These are phyloP conservation scores for Stomorhina lunata DNA, from an alignment of 2,888 invertebrate species.

Conservation along the genomic window DNA sequence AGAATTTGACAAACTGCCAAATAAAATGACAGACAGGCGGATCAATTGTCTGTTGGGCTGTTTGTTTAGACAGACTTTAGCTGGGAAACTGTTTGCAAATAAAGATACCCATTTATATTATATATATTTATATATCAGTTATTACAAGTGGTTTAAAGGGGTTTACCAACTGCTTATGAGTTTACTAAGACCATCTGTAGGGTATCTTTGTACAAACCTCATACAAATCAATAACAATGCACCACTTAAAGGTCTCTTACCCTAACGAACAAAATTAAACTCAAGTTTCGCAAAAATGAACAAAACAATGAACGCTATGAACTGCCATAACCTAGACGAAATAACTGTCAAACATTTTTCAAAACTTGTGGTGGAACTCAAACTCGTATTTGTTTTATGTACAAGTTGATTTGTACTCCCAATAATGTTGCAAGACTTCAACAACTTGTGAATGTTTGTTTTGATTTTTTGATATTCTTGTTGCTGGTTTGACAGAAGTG, in stretches of 20 bases:
- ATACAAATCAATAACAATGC: conserved; percentile 33
- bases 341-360: conserved; percentile 56
- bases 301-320: conserved; percentile 43
- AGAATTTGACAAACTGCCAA: conserved; percentile 62
- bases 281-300: not conserved
- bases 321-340: conserved; percentile 55
- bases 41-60: not conserved
- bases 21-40: conserved; percentile 56
- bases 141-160: conserved; percentile 32
- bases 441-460: conserved; percentile 12
- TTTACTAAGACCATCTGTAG: not conserved
- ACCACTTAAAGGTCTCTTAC: not conserved
- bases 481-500: conserved; percentile 35
- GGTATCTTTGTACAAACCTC: not conserved
- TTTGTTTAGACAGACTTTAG: conserved; percentile 58
- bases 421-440: conserved; percentile 12
- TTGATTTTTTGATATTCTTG: not conserved
- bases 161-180: too few species aligned
- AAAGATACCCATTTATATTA: not conserved
- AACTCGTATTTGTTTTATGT: conserved; percentile 29
- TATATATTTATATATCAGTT: conserved; percentile 4
- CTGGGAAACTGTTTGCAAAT: conserved; percentile 43
- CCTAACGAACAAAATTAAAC: not conserved
- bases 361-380: conserved; percentile 45
- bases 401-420: not conserved